These are phyloP conservation scores for Eumerus sabulonum DNA, from an alignment of 2,888 invertebrate species.

Conservation along the genomic window DNA sequence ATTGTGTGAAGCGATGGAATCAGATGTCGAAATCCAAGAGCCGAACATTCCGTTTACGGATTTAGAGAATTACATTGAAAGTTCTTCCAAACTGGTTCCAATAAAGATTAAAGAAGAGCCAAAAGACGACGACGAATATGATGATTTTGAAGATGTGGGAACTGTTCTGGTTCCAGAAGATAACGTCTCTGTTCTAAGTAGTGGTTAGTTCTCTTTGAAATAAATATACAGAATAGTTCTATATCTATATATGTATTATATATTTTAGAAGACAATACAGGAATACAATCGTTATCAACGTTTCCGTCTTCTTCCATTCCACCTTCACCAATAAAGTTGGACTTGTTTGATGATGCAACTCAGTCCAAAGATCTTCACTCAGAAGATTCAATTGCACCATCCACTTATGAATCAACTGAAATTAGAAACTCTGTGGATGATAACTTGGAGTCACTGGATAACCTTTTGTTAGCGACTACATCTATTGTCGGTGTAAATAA, in stretches of 20 bases:
- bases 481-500: constrained; percentile 80
- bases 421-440: constrained; percentile 84
- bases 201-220: constrained; percentile 72
- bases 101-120: constrained; percentile 87
- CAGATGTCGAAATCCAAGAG: constrained; percentile 79
- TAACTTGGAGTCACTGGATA: constrained; percentile 84
- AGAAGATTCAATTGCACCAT: constrained; percentile 70
- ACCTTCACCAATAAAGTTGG: constrained; percentile 75
- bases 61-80: constrained; percentile 77
- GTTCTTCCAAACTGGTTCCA: constrained; percentile 73
- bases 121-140: constrained; percentile 81
- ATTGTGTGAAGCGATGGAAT: constrained; percentile 72
- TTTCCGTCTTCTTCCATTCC: constrained; percentile 71
- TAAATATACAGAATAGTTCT: neutral
- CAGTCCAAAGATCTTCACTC: constrained; percentile 43
- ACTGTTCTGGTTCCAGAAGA: constrained; percentile 76
- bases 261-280: constrained; percentile 74
- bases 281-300: constrained; percentile 71
- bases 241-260: neutral
- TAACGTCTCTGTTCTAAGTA: constrained; percentile 77
- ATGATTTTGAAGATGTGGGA: constrained; percentile 79
- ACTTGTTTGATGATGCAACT: constrained; percentile 79
- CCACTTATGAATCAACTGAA: constrained; percentile 53
- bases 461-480: constrained; percentile 79
- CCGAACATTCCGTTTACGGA: constrained; percentile 79